Evolutionary conservation across 2,113 vertebrate genomes (phyloP).

Genomic region (Sterna hirundo): DNA sequence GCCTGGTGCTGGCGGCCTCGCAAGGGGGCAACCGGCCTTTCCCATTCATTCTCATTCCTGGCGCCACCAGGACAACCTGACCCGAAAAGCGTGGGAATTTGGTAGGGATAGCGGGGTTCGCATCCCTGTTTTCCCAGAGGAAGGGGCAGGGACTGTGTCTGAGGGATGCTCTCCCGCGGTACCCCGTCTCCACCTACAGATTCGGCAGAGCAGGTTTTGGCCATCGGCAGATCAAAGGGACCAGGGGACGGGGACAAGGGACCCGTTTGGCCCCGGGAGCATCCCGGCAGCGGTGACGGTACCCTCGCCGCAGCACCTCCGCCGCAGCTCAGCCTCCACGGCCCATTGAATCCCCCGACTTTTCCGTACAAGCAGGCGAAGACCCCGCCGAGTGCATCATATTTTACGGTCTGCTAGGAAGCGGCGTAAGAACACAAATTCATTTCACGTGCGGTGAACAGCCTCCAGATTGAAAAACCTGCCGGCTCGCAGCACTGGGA

Average conservation of each 20-base stretch:
- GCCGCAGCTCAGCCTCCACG: neutral
- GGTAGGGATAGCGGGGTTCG: accelerated
- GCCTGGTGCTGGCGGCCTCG: accelerated
- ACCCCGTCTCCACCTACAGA: accelerated
- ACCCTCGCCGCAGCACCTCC: neutral
- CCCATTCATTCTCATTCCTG: neutral
- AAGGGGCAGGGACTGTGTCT: accelerated
- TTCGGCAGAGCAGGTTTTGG: neutral
- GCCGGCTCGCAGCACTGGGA: neutral
- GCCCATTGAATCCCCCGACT: neutral
- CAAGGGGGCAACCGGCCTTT: neutral
- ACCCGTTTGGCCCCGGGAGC: accelerated
- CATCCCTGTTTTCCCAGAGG: neutral
- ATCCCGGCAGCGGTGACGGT: accelerated
- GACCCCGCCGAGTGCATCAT: accelerated
- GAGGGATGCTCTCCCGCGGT: neutral
- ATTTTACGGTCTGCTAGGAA: neutral
- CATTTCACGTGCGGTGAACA: neutral
- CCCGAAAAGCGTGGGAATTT: accelerated
- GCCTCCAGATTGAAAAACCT: neutral
- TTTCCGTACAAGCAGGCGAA: neutral
- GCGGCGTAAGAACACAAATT: neutral
- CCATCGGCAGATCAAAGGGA: accelerated
- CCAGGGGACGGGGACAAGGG: neutral
- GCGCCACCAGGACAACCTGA: neutral